Percentiles rank a stretch among this genome's conserved stretches.
Conservation (phyloP, 2,888 invertebrate species). For the Aphidius colemani region DNA sequence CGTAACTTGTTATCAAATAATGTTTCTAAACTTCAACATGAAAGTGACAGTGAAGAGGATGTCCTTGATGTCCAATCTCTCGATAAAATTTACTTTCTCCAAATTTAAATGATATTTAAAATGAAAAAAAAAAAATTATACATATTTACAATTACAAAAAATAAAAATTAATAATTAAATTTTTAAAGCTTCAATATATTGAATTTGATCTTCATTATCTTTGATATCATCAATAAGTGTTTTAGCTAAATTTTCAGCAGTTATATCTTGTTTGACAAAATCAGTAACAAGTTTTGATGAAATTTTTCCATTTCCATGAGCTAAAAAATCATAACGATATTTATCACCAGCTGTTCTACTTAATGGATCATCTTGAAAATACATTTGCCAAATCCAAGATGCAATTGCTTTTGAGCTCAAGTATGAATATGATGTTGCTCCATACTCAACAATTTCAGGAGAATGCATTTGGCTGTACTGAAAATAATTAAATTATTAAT, state of each 20-base stretch:
- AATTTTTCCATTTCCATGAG: constrained; percentile 87
- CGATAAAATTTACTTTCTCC: no score
- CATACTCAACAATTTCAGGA: constrained; percentile 96
- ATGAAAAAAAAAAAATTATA: no score
- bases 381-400: constrained; percentile 88
- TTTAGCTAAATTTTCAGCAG: constrained; percentile 76
- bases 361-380: constrained; percentile 81
- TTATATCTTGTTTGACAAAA: constrained; percentile 77
- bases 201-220: constrained; percentile 64
- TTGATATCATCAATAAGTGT: constrained; percentile 80
- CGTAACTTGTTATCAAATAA: no score
- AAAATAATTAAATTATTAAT: constrained; percentile 30
- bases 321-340: constrained; percentile 76
- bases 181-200: constrained; percentile 39
- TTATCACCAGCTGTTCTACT: constrained; percentile 75
- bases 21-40: no score
- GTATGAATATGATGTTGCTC: constrained; percentile 98
- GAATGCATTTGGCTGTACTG: constrained; percentile 95
- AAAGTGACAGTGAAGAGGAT: no score
- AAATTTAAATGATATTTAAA: no score
- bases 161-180: constrained; percentile 2
- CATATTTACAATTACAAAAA: not conserved
- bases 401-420: constrained; percentile 92
- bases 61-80: no score
- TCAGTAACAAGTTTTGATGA: constrained; percentile 78